Evolutionary conservation across 2,888 invertebrate species (phyloP).

Genomic region (Sinopyrophorus schimmeli): DNA sequence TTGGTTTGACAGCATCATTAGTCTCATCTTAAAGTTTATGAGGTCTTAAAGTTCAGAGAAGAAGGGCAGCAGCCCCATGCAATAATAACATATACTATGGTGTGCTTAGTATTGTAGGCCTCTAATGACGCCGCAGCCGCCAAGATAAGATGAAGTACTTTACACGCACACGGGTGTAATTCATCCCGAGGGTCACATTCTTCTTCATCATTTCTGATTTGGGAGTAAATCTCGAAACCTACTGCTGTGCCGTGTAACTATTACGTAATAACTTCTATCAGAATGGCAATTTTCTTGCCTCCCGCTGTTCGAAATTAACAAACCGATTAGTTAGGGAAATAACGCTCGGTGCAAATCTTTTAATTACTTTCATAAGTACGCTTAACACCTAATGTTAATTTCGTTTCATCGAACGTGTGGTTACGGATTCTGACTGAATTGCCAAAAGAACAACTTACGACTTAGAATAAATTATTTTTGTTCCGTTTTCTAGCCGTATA

Average conservation of each 20-base stretch:
- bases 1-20: constrained; percentile 29
- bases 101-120: constrained; percentile 23
- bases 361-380: no score
- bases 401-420: no score
- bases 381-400: not conserved
- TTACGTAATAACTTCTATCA: constrained; percentile 13
- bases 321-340: no score
- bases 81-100: constrained; percentile 23
- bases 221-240: constrained; percentile 13
- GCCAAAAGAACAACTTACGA: no score
- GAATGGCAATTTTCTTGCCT: constrained; percentile 1
- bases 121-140: constrained; percentile 22
- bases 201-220: constrained; percentile 20
- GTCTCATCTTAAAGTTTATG: constrained; percentile 25
- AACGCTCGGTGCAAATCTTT: constrained; percentile 11
- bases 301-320: constrained; percentile 5
- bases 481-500: no score
- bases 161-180: constrained; percentile 23
- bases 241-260: constrained; percentile 9
- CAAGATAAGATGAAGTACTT: constrained; percentile 26
- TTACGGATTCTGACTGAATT: no score
- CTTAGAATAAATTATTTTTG: no score
- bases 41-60: constrained; percentile 28
- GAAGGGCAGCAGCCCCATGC: constrained; percentile 18
- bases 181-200: constrained; percentile 20